Percentiles rank a stretch among this genome's conserved stretches.
Conservation (phyloP, 2,113 vertebrate species). For the Tringa solitaria region DNA sequence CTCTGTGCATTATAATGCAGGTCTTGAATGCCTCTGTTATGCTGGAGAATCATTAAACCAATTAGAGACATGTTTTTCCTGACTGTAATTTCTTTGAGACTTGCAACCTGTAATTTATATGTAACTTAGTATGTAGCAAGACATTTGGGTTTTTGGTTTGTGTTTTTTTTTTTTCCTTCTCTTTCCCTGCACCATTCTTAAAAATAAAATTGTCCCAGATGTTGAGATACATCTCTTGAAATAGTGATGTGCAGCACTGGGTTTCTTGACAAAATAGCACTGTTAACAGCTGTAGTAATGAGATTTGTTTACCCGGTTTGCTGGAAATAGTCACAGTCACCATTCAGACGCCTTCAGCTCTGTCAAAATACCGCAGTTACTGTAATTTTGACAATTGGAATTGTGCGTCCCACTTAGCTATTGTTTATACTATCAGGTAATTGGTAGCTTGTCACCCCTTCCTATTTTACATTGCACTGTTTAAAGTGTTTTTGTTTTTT, state of each 20-base stretch:
- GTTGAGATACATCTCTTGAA: not conserved
- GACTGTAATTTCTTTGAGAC: constrained; percentile 1
- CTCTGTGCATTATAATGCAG: not conserved
- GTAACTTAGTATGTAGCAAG: not conserved
- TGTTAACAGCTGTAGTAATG: not conserved
- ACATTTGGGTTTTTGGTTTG: not conserved
- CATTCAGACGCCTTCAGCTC: not conserved
- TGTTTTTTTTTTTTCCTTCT: not conserved
- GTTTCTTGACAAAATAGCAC: not conserved
- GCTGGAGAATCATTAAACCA: constrained; percentile 18
- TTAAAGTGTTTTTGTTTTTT: not conserved
- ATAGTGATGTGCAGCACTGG: not conserved
- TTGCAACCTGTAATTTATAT: not conserved
- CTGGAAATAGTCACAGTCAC: not conserved
- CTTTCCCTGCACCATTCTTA: not conserved
- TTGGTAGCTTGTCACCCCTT: not conserved
- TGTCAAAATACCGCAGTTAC: not conserved
- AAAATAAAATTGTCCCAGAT: constrained; percentile 5
- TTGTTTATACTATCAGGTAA: not conserved
- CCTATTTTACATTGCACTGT: not conserved
- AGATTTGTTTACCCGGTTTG: not conserved
- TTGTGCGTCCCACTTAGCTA: not conserved
- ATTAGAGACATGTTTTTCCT: constrained; percentile 5
- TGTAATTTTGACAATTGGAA: not conserved
- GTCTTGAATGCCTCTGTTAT: not conserved